phyloP scores from a whole-genome alignment of 23 tunicate genomes.

The Trididemnum nubilum region DNA sequence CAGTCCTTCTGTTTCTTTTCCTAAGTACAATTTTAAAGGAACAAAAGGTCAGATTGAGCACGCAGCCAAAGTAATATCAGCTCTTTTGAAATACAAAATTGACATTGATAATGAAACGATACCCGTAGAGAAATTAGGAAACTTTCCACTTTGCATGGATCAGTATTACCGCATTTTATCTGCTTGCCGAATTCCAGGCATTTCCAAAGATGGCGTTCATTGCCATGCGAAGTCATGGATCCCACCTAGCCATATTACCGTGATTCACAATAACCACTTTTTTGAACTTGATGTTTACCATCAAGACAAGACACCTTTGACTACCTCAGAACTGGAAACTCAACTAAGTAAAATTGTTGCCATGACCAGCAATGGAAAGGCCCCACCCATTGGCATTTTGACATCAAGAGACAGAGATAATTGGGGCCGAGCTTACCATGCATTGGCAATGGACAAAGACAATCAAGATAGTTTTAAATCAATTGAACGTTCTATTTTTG shows the following conservation, averaged over 20 bases:
- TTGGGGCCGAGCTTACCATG: constrained; percentile 61
- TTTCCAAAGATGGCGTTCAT: constrained; percentile 40
- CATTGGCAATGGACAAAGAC: constrained; percentile 4
- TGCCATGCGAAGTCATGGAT: constrained; percentile 56
- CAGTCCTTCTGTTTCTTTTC: constrained; percentile 89
- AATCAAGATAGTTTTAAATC: constrained; percentile 51
- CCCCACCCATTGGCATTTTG: constrained; percentile 55
- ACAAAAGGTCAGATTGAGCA: constrained; percentile 69
- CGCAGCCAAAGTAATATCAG: constrained; percentile 84
- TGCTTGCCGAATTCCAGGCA: constrained; percentile 75
- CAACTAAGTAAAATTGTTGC: constrained; percentile 68
- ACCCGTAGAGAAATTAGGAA: constrained; percentile 71
- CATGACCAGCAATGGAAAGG: neutral
- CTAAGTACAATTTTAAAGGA: constrained; percentile 69
- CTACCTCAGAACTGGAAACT: constrained; percentile 50
- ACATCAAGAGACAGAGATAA: constrained; percentile 65
- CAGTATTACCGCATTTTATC: constrained; percentile 84
- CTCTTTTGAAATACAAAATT: constrained; percentile 59
- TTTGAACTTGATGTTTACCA: constrained; percentile 72
- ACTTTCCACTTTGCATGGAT: constrained; percentile 77
- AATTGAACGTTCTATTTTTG: constrained; percentile 77
- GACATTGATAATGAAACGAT: constrained; percentile 71
- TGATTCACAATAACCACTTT: constrained; percentile 63
- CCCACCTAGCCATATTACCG: constrained; percentile 79
- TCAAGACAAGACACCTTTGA: constrained; percentile 55